Conservation (phyloP, 2,797 vertebrate species). For the Crenichthys baileyi region DNA sequence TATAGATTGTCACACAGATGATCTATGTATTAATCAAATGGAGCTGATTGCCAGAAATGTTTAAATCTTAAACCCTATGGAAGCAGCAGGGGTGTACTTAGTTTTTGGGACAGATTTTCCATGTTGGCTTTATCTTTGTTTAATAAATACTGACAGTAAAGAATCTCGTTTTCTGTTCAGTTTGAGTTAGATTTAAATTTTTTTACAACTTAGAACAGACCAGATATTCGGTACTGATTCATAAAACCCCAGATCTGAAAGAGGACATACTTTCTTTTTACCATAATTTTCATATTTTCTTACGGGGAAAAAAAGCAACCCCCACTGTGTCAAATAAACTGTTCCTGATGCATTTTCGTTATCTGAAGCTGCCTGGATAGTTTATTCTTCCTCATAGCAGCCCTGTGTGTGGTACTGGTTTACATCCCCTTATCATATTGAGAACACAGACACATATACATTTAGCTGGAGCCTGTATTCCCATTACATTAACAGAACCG, state of each 20-base stretch:
- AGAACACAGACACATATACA: conserved; percentile 41
- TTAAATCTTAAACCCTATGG: not conserved
- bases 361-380: conserved; percentile 20
- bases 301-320: conserved; percentile 20
- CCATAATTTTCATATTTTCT: conserved; percentile 16
- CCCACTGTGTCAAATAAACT: conserved; percentile 22
- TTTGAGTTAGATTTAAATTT: not conserved
- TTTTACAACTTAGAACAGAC: not conserved
- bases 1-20: not conserved
- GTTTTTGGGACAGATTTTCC: not conserved
- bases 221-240: not conserved
- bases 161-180: not conserved
- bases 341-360: conserved; percentile 26
- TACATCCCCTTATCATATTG: conserved; percentile 63
- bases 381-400: conserved; percentile 7
- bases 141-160: not conserved
- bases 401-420: conserved; percentile 41
- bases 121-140: not conserved
- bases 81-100: not conserved
- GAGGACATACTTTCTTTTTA: not conserved
- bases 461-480: conserved; percentile 48
- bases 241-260: not conserved
- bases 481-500: conserved; percentile 48
- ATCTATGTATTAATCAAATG: not conserved
- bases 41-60: not conserved